Conservation (phyloP, 2,797 vertebrate species). For the Limnodromus scolopaceus region DNA sequence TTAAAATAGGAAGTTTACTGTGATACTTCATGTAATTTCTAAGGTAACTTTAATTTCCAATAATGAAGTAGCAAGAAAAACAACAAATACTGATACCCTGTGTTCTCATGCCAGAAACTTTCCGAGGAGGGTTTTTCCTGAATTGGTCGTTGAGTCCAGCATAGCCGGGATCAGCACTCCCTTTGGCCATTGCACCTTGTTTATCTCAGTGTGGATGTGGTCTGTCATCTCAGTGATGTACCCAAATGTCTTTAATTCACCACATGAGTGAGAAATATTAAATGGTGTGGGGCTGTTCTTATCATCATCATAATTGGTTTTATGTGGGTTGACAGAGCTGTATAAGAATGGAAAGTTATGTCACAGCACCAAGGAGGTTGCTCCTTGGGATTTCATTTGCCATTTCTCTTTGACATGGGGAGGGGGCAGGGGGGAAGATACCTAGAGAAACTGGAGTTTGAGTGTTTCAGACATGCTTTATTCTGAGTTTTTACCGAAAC, state of each 20-base stretch:
- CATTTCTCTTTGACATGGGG: not conserved
- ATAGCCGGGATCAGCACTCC: not conserved
- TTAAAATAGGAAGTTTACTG: not conserved
- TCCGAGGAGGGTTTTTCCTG: not conserved
- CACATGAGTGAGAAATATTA: not conserved
- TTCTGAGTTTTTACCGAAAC: not conserved
- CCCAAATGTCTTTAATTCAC: not conserved
- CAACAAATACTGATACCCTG: not conserved
- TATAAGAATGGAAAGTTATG: not conserved
- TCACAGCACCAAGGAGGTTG: not conserved
- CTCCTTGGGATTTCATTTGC: not conserved
- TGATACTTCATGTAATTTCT: not conserved
- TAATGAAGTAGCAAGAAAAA: not conserved
- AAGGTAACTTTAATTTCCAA: not conserved
- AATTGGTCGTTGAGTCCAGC: accelerated
- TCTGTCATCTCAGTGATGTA: not conserved
- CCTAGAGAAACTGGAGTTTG: not conserved
- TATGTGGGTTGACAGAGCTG: not conserved
- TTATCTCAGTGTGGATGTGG: not conserved
- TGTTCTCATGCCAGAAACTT: not conserved
- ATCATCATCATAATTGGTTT: not conserved
- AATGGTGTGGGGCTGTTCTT: not conserved
- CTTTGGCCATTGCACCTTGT: not conserved
- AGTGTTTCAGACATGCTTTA: not conserved
- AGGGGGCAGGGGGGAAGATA: not conserved